These are phyloP conservation scores for Cydia pomonella DNA, from an alignment of 1,140 invertebrate species.

Conservation along the genomic window DNA sequence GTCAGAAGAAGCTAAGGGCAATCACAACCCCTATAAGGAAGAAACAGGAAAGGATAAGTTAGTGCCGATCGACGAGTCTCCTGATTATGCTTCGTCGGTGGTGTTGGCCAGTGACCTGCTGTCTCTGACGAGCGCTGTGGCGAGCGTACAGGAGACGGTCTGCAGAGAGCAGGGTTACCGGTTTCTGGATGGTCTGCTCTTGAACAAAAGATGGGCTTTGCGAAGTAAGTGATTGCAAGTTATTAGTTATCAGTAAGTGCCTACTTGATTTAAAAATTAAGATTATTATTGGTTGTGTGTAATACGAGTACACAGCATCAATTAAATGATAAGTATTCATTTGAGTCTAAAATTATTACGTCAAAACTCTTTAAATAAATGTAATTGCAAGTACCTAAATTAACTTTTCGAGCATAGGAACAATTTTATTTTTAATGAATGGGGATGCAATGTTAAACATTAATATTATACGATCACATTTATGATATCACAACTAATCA, in stretches of 20 bases:
- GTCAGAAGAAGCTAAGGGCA: constrained; percentile 40
- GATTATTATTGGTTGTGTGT: too few relatives aligned
- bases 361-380: too few relatives aligned
- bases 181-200: constrained; percentile 74
- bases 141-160: constrained; percentile 63
- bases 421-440: too few relatives aligned
- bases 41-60: constrained; percentile 39
- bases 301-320: too few relatives aligned
- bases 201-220: constrained; percentile 81
- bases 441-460: too few relatives aligned
- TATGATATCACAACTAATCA: too few relatives aligned
- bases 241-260: not conserved
- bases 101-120: constrained; percentile 71
- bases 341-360: too few relatives aligned
- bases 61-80: constrained; percentile 61
- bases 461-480: too few relatives aligned
- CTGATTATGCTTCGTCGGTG: constrained; percentile 73
- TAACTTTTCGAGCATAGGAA: too few relatives aligned
- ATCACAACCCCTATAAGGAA: constrained; percentile 42
- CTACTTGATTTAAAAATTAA: not conserved
- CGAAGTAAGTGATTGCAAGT: constrained; percentile 73
- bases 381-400: too few relatives aligned
- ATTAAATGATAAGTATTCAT: too few relatives aligned
- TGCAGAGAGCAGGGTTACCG: constrained; percentile 78
- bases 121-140: constrained; percentile 68